These are phyloP conservation scores for cattle (Bos taurus) DNA, from an alignment of 2,113 vertebrate species.

Conservation along the genomic window DNA sequence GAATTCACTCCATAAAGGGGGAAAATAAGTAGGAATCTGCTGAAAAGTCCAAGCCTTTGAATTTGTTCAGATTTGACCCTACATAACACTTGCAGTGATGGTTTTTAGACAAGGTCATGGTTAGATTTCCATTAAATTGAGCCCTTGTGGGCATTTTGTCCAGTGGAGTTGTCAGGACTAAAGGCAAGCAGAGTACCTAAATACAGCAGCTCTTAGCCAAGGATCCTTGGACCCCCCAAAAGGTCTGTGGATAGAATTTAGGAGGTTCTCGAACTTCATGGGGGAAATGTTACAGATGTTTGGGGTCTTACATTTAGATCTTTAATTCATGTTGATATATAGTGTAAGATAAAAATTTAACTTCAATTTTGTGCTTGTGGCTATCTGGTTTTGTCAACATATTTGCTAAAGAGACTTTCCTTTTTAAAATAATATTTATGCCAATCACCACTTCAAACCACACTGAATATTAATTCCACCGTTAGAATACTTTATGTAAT, in stretches of 20 bases:
- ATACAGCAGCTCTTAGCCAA: not conserved
- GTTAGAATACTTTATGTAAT: not conserved
- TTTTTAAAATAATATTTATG: not conserved
- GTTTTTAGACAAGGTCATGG: not conserved
- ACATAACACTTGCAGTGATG: not conserved
- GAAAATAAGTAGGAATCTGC: not conserved
- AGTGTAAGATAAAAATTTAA: not conserved
- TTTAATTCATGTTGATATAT: not conserved
- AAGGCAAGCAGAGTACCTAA: not conserved
- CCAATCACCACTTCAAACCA: not conserved
- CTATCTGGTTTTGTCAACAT: not conserved
- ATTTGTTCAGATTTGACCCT: not conserved
- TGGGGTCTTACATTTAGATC: not conserved
- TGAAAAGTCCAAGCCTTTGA: not conserved
- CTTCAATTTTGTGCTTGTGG: not conserved
- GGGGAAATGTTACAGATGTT: not conserved
- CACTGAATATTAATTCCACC: not conserved
- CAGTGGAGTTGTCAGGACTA: not conserved
- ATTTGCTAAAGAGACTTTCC: not conserved
- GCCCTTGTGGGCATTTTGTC: not conserved
- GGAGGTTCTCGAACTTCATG: not conserved
- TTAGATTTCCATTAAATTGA: not conserved
- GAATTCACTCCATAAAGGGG: not conserved
- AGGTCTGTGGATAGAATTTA: not conserved
- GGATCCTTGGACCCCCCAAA: not conserved